Evolutionary conservation across 2,888 invertebrate species (phyloP).

Genomic region (Patella pellucida): DNA sequence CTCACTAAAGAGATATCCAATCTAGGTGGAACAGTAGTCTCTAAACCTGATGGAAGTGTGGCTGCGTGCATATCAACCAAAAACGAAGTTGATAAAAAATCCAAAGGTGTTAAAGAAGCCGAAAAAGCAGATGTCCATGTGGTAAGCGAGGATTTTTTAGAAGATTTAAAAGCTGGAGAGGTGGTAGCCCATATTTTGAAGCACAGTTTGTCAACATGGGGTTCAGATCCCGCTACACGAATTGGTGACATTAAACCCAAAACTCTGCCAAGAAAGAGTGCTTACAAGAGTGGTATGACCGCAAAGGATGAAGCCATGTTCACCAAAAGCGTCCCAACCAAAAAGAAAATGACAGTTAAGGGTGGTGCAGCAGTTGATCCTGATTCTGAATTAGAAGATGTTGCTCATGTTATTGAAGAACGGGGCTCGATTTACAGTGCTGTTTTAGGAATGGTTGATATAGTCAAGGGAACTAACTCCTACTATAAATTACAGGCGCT

Average conservation of each 20-base stretch:
- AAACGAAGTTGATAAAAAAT: conserved; percentile 80
- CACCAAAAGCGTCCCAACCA: conserved; percentile 70
- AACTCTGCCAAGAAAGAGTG: neutral
- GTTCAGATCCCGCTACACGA: conserved; percentile 62
- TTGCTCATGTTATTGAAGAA: conserved; percentile 81
- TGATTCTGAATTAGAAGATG: conserved; percentile 82
- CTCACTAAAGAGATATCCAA: conserved; percentile 80
- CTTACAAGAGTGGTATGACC: neutral
- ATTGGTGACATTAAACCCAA: conserved; percentile 3
- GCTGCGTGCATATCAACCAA: conserved; percentile 83
- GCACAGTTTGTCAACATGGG: conserved; percentile 86
- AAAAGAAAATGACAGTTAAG: conserved; percentile 81
- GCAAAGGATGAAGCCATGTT: conserved; percentile 52
- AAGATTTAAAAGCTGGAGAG: conserved; percentile 73
- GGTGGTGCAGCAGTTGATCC: conserved; percentile 94
- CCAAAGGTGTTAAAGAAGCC: conserved; percentile 78
- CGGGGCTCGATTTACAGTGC: conserved; percentile 79
- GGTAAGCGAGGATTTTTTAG: conserved; percentile 80
- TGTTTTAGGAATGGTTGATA: conserved; percentile 87
- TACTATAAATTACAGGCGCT: conserved; percentile 95
- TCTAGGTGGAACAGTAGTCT: conserved; percentile 83
- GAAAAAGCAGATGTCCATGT: conserved; percentile 83
- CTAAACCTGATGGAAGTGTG: conserved; percentile 77
- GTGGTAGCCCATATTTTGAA: conserved; percentile 79
- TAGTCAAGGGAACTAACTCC: conserved; percentile 89